These are phyloP conservation scores for Rhombomys opimus DNA, from an alignment of 2,113 vertebrate species.

Conservation along the genomic window DNA sequence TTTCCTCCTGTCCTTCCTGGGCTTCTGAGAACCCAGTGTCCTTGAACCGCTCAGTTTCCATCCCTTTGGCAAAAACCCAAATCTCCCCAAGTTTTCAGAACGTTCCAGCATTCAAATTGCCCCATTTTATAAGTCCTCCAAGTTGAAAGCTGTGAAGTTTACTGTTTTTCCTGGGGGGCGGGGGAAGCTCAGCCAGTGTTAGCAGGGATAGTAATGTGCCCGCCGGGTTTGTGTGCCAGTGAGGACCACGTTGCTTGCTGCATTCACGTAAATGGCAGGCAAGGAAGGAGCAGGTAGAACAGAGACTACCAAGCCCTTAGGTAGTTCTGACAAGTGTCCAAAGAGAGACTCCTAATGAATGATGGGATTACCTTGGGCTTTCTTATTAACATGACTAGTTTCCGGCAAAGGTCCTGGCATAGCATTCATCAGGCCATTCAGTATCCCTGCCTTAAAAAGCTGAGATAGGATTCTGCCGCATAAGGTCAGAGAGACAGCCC, in stretches of 20 bases:
- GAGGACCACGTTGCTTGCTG: constrained; percentile 2
- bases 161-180: background rate
- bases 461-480: background rate
- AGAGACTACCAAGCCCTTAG: background rate
- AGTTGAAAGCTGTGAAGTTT: background rate
- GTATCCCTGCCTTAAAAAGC: background rate
- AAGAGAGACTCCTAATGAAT: background rate
- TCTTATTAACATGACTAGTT: constrained; percentile 35
- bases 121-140: background rate
- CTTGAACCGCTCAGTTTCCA: background rate
- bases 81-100: background rate
- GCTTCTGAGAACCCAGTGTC: constrained; percentile 33
- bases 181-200: background rate
- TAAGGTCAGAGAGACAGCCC: background rate
- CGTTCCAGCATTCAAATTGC: background rate
- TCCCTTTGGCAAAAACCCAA: background rate
- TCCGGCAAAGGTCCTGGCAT: constrained; percentile 4
- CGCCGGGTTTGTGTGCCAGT: background rate
- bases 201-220: background rate
- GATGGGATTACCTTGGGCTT: constrained; percentile 23
- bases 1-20: background rate
- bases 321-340: constrained; percentile 54
- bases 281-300: constrained; percentile 63
- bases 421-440: background rate
- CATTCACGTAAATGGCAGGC: background rate